A percentile compares a stretch with the other conserved stretches of the same genome.
Conservation (phyloP, 2,797 vertebrate species). For the Sitta carolinensis region DNA sequence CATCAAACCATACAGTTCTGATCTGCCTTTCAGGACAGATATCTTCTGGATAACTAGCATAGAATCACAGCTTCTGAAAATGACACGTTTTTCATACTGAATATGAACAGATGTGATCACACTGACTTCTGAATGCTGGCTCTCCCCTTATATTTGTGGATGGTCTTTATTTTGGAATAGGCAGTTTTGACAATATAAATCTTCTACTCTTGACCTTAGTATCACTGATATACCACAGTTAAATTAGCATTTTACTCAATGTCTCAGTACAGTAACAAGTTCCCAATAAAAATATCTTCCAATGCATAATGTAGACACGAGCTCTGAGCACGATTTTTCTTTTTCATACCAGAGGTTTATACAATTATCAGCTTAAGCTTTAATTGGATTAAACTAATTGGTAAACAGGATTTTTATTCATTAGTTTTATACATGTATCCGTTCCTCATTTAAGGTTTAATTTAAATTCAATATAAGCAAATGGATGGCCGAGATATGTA, state of each 20-base stretch:
- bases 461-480: constrained; percentile 44
- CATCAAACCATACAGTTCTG: background rate
- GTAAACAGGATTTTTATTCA: constrained; percentile 60
- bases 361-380: constrained; percentile 63
- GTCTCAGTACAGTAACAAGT: background rate
- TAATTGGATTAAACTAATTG: constrained; percentile 65
- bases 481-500: background rate
- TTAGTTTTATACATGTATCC: constrained; percentile 57
- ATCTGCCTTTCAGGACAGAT: background rate
- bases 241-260: background rate
- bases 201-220: background rate
- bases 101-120: background rate
- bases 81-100: background rate
- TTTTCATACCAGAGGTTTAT: constrained; percentile 45
- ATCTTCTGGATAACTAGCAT: background rate
- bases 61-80: background rate
- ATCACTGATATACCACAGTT: background rate
- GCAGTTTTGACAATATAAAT: background rate
- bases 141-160: background rate
- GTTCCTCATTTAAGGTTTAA: constrained; percentile 39
- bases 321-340: constrained; percentile 1
- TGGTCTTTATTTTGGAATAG: background rate
- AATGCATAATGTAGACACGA: background rate
- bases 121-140: background rate
- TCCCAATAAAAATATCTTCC: constrained; percentile 15